Conservation (phyloP, 2,888 invertebrate genomes). For the Unio pictorum region DNA sequence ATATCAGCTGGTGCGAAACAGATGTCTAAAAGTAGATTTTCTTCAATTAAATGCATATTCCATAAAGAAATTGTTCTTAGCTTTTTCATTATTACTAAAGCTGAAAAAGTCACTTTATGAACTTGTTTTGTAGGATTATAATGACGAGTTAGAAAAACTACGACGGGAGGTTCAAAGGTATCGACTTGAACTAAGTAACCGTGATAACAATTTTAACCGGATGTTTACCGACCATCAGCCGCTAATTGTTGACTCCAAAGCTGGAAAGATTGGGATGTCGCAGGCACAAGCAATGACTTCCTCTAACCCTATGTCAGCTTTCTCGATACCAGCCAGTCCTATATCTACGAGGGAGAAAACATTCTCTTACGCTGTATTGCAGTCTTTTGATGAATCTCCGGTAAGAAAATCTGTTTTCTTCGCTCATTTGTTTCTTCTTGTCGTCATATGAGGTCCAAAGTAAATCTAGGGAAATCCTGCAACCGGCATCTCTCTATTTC, state of each 20-base stretch:
- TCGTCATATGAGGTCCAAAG: not conserved
- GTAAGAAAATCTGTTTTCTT: conserved; percentile 17
- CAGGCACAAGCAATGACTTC: conserved; percentile 32
- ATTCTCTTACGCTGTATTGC: conserved; percentile 52
- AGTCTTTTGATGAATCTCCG: conserved; percentile 47
- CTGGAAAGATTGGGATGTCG: conserved; percentile 45
- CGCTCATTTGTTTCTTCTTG: not conserved
- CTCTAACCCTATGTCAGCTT: conserved; percentile 23
- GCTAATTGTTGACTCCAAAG: conserved; percentile 56
- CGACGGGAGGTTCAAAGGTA: conserved; percentile 64
- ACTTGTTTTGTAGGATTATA: conserved; percentile 50
- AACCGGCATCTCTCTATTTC: not conserved
- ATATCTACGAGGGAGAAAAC: conserved; percentile 36
- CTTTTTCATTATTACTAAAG: not conserved
- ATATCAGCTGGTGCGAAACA: too few species aligned
- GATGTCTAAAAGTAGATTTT: not conserved
- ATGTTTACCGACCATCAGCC: conserved; percentile 66
- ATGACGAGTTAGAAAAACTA: conserved; percentile 65
- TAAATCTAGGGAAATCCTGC: not conserved
- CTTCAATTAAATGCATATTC: not conserved
- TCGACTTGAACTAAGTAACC: conserved; percentile 65
- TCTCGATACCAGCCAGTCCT: conserved; percentile 24
- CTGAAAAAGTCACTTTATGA: not conserved
- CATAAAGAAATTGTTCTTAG: not conserved
- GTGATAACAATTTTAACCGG: conserved; percentile 68